Evolutionary conservation across 2,888 invertebrate genomes (phyloP).

Genomic region (Eulithis testata): DNA sequence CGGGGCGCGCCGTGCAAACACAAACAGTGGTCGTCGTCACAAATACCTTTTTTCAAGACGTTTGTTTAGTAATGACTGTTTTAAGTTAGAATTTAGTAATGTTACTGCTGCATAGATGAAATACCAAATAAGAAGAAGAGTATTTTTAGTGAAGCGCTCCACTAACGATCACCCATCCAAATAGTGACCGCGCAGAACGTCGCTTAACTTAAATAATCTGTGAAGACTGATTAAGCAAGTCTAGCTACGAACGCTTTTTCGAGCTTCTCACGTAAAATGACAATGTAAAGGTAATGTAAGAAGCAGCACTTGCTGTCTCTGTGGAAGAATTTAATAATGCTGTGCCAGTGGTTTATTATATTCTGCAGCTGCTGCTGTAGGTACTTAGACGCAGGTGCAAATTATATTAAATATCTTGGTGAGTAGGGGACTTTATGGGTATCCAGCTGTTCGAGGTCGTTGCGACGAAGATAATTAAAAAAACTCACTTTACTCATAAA

Average conservation of each 20-base stretch:
- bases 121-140: too few species aligned
- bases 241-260: too few species aligned
- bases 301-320: neutral
- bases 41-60: constrained; percentile 38
- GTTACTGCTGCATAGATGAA: neutral
- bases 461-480: neutral
- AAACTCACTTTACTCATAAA: too few species aligned
- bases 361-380: neutral
- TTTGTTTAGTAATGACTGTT: constrained; percentile 24
- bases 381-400: neutral
- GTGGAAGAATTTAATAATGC: constrained; percentile 30
- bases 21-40: constrained; percentile 31
- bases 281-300: neutral
- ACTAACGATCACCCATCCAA: too few species aligned
- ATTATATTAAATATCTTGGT: constrained; percentile 18
- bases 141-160: too few species aligned
- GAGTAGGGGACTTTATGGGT: constrained; percentile 1
- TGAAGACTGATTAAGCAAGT: too few species aligned
- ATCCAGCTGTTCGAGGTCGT: neutral
- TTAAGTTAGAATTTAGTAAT: neutral
- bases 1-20: constrained; percentile 27
- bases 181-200: too few species aligned
- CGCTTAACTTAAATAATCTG: too few species aligned
- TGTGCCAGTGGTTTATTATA: constrained; percentile 3
- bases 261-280: too few species aligned